Evolutionary conservation across 2,888 invertebrate species (phyloP).

Genomic region (Cosmia pyralina): DNA sequence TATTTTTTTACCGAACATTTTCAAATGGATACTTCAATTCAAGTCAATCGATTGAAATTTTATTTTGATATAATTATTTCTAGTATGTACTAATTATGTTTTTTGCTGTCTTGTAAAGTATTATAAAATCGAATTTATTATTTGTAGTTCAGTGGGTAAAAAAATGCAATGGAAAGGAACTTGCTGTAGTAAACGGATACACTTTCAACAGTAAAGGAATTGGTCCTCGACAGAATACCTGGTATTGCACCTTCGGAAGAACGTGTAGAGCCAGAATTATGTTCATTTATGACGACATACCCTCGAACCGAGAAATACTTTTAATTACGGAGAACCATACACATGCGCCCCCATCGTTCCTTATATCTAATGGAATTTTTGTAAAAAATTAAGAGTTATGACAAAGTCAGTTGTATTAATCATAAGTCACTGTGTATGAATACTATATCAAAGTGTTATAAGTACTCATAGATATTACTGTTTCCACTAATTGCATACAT

Average conservation of each 20-base stretch:
- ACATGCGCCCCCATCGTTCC: conserved; percentile 11
- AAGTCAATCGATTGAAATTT: background rate
- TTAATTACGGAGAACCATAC: background rate
- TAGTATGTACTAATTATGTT: background rate
- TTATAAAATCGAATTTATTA: background rate
- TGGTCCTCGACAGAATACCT: conserved; percentile 6
- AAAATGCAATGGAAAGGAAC: conserved; percentile 21
- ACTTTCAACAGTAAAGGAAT: conserved; percentile 2
- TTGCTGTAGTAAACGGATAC: conserved; percentile 25
- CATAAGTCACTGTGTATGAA: background rate
- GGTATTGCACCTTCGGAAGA: conserved; percentile 22
- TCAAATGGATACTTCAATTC: no score
- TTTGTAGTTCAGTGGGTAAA: conserved; percentile 34
- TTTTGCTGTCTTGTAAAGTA: background rate
- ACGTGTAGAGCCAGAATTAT: conserved; percentile 10
- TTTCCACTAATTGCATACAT: background rate
- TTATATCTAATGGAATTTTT: conserved; percentile 15
- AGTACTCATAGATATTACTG: background rate
- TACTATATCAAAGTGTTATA: background rate
- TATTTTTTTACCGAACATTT: no score
- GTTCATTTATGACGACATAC: conserved; percentile 1
- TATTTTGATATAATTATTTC: background rate
- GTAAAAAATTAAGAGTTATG: conserved; percentile 7
- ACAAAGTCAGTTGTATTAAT: background rate
- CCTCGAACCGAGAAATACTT: conserved; percentile 11